Evolutionary conservation across 2,797 vertebrate species (phyloP), one percentile per base, ranked within the genome.

Genomic region (Tinamus major): DNA sequence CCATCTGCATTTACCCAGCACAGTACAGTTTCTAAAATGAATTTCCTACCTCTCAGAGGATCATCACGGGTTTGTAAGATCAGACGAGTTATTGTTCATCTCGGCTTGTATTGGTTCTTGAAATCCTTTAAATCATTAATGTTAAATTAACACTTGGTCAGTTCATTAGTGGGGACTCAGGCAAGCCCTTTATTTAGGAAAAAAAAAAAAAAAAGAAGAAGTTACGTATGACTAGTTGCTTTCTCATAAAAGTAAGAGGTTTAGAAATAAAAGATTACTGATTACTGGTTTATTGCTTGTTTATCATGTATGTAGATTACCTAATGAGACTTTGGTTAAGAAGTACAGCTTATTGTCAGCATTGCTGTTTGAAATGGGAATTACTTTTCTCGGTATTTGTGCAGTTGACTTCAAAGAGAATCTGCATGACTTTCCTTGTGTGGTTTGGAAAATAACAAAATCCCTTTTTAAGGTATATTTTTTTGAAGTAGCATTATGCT

Each of bases 131-230:
- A 80, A 64, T 89, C 15, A 39, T 70, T 86, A 58, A 90, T 88
- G 96, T 92, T 80, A 93, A 90, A 85, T 91, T 72, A 90, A 74
- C n/a, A 14, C 13, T 70, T 80, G 1, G 33, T 49, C 18, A 75
- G 41, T 71, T 88, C 67, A 65, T 96, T 95, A 96, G n/a, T 27
- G 77, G 56, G 39, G 53, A 70, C 58, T 93, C 24, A 90, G 79
- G 44, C 29, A 75, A 87, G 65, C 21, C 44, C 21, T 80, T 61
- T 14, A 74, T 41, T 71, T 58, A 79, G 80, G 69, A 56, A 51
- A 44, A 26, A 84, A 81, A 68, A 58, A n/a, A 83, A 83, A 74
- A 6, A 29, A 41, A n/a, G n/a, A n/a, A 56, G 31, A 13, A 84
- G 7, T 18, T 80, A 8, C 26, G 24, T 27, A 3, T 51, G 68